Conservation (phyloP, 1,140 invertebrate genomes). For the Sinella curviseta region DNA sequence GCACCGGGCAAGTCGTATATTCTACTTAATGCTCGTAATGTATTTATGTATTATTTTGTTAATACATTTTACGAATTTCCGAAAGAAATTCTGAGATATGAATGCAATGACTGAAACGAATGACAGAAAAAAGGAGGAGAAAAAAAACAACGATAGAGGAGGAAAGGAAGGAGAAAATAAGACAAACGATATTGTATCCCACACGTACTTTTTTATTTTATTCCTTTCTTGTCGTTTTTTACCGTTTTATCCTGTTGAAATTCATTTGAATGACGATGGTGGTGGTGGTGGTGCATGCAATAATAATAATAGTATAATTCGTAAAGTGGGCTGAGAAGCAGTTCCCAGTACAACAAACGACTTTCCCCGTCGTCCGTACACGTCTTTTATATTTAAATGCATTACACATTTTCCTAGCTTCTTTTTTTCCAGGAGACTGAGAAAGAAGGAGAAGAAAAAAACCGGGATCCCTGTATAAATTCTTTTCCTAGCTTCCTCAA, state of each 20-base stretch:
- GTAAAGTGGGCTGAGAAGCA: neutral
- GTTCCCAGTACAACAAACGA: neutral
- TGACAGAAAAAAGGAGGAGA: neutral
- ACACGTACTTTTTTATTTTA: neutral
- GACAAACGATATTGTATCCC: neutral
- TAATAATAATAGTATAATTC: constrained; percentile 21
- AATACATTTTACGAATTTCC: constrained; percentile 26
- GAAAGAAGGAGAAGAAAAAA: neutral
- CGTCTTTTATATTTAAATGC: neutral
- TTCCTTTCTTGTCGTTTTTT: neutral
- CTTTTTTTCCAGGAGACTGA: neutral
- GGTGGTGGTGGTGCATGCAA: neutral
- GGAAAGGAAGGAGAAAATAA: neutral
- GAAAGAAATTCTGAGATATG: constrained; percentile 22
- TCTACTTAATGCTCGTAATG: constrained; percentile 18
- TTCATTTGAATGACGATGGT: constrained; percentile 15
- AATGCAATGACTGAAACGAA: neutral
- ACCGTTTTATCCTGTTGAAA: constrained; percentile 21
- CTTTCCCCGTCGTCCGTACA: neutral
- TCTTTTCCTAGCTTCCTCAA: constrained; percentile 16
- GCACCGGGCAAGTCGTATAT: neutral
- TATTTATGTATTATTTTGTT: constrained; percentile 24
- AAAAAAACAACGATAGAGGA: neutral
- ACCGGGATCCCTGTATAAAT: neutral
- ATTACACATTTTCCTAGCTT: no score